Base-by-base conservation (phyloP, 2,113 vertebrate species). In the Chionodraco myersi region DNA sequence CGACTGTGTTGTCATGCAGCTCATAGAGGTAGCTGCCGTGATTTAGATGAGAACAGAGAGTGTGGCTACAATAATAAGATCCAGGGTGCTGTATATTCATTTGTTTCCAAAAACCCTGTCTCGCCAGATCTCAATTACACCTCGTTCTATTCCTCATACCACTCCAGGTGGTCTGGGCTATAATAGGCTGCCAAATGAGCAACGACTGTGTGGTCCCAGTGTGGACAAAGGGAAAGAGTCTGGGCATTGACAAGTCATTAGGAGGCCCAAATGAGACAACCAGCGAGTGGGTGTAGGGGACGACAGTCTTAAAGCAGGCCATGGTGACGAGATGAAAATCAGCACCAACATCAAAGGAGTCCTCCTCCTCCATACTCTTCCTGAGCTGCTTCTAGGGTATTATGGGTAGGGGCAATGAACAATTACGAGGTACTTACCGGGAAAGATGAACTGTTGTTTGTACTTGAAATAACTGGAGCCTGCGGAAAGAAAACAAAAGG, bases 391-490 rank as follows among this genome's bases (percentile, higher is more conserved):
- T 70, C 75, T 78, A 41, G 59, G 82, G 92, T 75, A 88, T 86
- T 91, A 71, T 83, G 86, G 85, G 77, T 90, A 76, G 79, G 85
- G 84, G 77, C 91, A 91, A 90, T 85, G 77, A 88, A 83, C 41
- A 82, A 78, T 76, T 67, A 0, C 56, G 53, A 87, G 72, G 48
- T 67, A 85, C 96, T 94, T 83, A 98, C 98, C 98, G 87, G 98
- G 98, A 90, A 99, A 99, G 92, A 99, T 98, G 95, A 99, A 99
- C 93, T 99, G 98, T 81, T 99, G 98, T 91, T 99, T 99, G 95
- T 97, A 99, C 90, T 99, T 99, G 94, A 98, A 99, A 89, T 99
- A 99, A 93, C 99, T 97, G 89, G 98, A 96, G 14, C 97, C 98
- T 99, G 91, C 78, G 51, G 92, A 51, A 89, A 75, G 89, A 84